Evolutionary conservation across 92 coral and sea anemone genomes (phyloP), one percentile per base, ranked within the genome.

Genomic region (Phenganax marumi): DNA sequence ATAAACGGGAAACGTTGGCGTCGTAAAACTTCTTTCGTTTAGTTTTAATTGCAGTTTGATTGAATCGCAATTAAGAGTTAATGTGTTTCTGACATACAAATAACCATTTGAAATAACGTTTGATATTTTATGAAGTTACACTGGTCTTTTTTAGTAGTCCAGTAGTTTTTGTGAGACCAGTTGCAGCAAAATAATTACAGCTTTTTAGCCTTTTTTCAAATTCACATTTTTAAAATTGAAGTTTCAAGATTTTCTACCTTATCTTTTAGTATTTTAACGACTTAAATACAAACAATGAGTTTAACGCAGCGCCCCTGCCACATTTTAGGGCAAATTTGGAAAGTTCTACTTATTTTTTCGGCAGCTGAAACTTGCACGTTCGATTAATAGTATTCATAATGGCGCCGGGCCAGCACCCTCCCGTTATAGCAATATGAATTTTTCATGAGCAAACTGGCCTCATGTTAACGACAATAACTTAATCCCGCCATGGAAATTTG

Each of bases 1-100:
- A 19, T 62, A 39, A 62, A 62, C 33, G 43, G 68, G 68, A 62
- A 62, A 62, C 68, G 68, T 62, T 62, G 68, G 68, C 68, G 68
- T 62, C 24, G 10, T n/a, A 62, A 62, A 7, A 12, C 26, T 25
- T 62, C 33, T 62, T 62, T 0, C 22, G n/a, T 58, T 58, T 18
- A 58, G n/a, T 23, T 58, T n/a, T 58, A 58, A 58, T 58, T 0
- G 65, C 65, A 19, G 68, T 62, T 62, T 62, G 26, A 62, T 62
- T 62, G 13, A 26, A 62, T 19, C 24, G 8, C 18, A 62, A 62
- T 62, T 10, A 62, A 10, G 33, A 62, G 5, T 62, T 62, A 62
- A 23, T 62, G 26, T 1, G 8, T 6, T 62, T 62, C 24, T 19
- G 0, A 7, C 8, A 62, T 39, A 62, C 8, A 12, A 7, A 62